Base-by-base conservation (phyloP, 2,797 vertebrate genomes). In the Scleropages formosus region DNA sequence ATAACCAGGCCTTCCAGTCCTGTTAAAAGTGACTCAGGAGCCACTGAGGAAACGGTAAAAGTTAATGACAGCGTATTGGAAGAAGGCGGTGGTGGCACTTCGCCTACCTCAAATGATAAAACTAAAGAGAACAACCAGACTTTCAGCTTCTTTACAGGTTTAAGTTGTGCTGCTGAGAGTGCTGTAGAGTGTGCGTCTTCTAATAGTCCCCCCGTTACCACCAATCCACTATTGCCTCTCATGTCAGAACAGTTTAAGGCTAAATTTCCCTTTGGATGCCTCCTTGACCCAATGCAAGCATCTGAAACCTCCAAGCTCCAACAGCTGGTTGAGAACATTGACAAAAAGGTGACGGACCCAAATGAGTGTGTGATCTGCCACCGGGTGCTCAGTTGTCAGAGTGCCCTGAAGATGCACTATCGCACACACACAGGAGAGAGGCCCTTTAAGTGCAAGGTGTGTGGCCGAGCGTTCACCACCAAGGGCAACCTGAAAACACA, bases 401-500 rank as follows among this genome's bases (percentile, higher is more conserved):
- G 94, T 0, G 93, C 94, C 6, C 84, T 95, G 74, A 95, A 94
- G 81, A 95, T 94, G 94, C 94, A 95, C 84, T 93, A 94, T 78
- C 90, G 93, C 61, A 95, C 92, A 0, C 94, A 95, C 71, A 94
- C 92, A 0, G 93, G 93, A 10, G 94, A 95, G 84, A 88, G 94
- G 18, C 94, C 94, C 1, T 94, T 94, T 77, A 93, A 90, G 73
- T 95, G 94, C 76, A 93, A 93, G 84, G 88, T 93, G 78, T 95
- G 94, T 24, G 91, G 92, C 77, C 91, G 92, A 3, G 92, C 93
- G 68, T 95, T 95, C 85, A 94, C 94, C 71, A 95, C 94, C 0
- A 95, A 95, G 83, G 94, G 94, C 77, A 95, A 95, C 81, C 89
- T 95, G n/a, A 95, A 95, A 82, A 95, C 93, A 61, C 94, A 95